Evolutionary conservation across 1,140 invertebrate genomes (phyloP), one percentile per base, ranked within the genome.

Genomic region (Vanessa atalanta): DNA sequence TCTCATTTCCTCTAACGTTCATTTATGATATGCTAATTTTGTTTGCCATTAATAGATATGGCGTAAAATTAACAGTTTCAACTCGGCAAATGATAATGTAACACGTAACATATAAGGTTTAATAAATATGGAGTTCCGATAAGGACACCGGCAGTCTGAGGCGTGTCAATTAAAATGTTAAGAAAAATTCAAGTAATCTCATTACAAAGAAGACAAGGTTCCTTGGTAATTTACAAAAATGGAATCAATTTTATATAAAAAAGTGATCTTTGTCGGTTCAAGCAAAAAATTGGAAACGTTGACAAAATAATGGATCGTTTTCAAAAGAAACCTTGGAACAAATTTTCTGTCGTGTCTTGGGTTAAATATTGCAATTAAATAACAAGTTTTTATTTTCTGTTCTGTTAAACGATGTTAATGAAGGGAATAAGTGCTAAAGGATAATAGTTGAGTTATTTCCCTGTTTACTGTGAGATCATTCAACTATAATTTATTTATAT

Each of bases 301-400:
- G 55, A 60, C 20, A 60, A 60, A 60, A 60, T 60, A 60, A 60
- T 60, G 55, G 14, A 60, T 60, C 9, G 55, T 60, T 60, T 8
- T 60, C 55, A 26, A 60, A 60, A 60, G 55, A 20, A 26, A 60
- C 55, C 55, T 26, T 26, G 20, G 20, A 26, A 60, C 23, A 26
- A 60, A 60, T 60, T 60, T 60, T 60, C 20, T 26, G 55, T 60
- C 55, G 20, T 60, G 55, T 60, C 23, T 60, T 14, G 31, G 50
- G 20, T 65, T 72, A 72, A 72, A 72, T 60, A 72, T 72, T 57
- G 51, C 70, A 72, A 72, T 72, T 72, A 72, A 65, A 72, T 47
- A 65, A 57, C 70, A 60, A 72, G 47, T 66, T 60, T 64, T 72
- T 72, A 53, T 20, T 31, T 48, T 51, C 26, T 23, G 47, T 55